Conservation (phyloP, 2,888 invertebrate genomes). For the Megalurothrips usitatus region DNA sequence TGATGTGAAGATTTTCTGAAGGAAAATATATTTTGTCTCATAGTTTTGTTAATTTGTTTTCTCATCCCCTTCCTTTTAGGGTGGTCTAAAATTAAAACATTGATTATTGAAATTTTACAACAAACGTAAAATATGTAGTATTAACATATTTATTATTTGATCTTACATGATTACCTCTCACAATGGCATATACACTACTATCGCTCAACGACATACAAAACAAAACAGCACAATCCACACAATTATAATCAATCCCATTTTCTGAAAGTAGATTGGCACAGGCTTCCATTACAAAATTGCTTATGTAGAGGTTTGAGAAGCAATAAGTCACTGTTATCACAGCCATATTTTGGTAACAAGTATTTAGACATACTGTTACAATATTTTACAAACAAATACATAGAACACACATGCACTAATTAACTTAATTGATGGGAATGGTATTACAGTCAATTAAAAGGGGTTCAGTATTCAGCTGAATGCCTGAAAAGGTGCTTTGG, state of each 20-base stretch:
- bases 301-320: neutral
- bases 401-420: too few species aligned
- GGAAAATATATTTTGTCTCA: conserved; percentile 27
- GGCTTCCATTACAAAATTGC: neutral
- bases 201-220: neutral
- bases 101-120: neutral
- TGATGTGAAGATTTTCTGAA: conserved; percentile 10
- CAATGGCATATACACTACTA: too few species aligned
- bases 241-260: neutral
- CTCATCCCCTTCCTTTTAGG: neutral
- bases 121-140: too few species aligned
- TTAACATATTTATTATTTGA: too few species aligned
- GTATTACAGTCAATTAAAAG: too few species aligned
- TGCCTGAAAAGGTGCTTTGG: too few species aligned
- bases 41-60: neutral
- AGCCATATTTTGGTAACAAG: conserved; percentile 7
- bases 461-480: too few species aligned
- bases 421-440: too few species aligned
- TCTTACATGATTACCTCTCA: too few species aligned
- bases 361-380: neutral
- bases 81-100: neutral
- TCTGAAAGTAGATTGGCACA: neutral
- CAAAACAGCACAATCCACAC: neutral
- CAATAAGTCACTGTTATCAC: conserved; percentile 16
- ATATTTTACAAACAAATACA: neutral